Base-by-base conservation (phyloP, 2,888 invertebrate genomes). In the Bhutanitis thaidina region DNA sequence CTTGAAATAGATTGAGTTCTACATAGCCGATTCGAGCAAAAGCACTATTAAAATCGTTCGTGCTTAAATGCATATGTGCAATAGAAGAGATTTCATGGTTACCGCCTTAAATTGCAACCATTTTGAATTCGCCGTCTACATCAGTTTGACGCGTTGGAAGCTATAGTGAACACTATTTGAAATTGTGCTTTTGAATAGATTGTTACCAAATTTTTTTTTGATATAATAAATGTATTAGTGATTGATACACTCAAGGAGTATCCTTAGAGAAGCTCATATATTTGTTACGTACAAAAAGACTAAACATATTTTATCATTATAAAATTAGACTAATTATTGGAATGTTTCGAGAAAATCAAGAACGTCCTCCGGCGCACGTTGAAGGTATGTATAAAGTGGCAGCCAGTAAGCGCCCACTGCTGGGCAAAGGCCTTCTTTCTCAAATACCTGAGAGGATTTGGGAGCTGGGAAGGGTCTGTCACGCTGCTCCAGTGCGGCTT, bases 331-430 rank as follows among this genome's bases (percentile, higher is more conserved):
- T n/a, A n/a, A n/a, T n/a, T n/a, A n/a, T 13, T 12, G 34, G 14
- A 34, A 51, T 52, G 51, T 32, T 27, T 8, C 40, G 41, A 1
- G 51, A 52, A 12, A 46, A 37, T 41, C 46, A 43, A 32, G 51
- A 52, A 14, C 37, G 41, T 30, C 46, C 56, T 57, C 51, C 60
- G 57, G 63, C 41, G 12, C 14, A 52, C 9, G 25, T 16, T 14
- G 51, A 52, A 52, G 51, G 51, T 52, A 46, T n/a, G 49, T 49
- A 53, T 49, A 4, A 20, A 20, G 20, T 20, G 5, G 2, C 3
- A 3, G 20, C 5, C 3, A 3, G 20, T 20, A 5, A 20, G 20
- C 3, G 20, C 5, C 3, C 20, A 5, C 2, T 20, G 20, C n/a
- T n/a, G n/a, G n/a, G n/a, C n/a, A n/a, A n/a, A n/a, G n/a, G n/a